These are phyloP conservation scores for Trinorchestia longiramus DNA, from an alignment of 1,140 invertebrate genomes.

Conservation along the genomic window DNA sequence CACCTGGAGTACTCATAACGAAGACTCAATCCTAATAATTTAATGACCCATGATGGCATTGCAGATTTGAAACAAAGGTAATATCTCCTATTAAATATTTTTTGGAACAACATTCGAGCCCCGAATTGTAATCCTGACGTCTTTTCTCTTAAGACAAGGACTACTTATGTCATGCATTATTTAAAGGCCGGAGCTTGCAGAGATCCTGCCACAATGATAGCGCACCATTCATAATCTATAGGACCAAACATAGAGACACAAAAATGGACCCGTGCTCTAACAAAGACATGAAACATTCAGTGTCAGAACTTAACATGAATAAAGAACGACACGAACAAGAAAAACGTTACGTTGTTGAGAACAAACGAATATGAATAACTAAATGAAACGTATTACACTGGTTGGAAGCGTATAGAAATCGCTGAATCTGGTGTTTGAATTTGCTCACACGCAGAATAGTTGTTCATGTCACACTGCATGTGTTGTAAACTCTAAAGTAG, in stretches of 20 bases:
- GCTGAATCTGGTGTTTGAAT: neutral
- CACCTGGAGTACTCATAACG: neutral
- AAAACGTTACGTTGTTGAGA: conserved; percentile 1
- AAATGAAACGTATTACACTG: neutral
- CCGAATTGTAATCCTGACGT: neutral
- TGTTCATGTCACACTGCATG: neutral
- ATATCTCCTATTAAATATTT: neutral
- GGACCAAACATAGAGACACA: conserved; percentile 5
- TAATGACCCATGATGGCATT: neutral
- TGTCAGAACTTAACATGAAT: conserved; percentile 20
- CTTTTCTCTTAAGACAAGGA: conserved; percentile 14
- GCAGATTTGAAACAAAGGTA: neutral
- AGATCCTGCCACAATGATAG: conserved; percentile 28
- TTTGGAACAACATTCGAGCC: neutral
- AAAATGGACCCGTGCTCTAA: conserved; percentile 18
- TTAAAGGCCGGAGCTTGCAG: neutral
- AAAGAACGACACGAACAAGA: neutral
- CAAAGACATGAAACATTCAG: conserved; percentile 42
- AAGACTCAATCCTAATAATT: neutral
- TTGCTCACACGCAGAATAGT: neutral
- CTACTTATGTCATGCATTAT: neutral
- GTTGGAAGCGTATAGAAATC: neutral
- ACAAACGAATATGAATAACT: conserved; percentile 9
- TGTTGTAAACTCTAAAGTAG: neutral
- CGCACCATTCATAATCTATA: conserved; percentile 25